Conservation (phyloP, 2,888 invertebrate species). For the Diadromus collaris region DNA sequence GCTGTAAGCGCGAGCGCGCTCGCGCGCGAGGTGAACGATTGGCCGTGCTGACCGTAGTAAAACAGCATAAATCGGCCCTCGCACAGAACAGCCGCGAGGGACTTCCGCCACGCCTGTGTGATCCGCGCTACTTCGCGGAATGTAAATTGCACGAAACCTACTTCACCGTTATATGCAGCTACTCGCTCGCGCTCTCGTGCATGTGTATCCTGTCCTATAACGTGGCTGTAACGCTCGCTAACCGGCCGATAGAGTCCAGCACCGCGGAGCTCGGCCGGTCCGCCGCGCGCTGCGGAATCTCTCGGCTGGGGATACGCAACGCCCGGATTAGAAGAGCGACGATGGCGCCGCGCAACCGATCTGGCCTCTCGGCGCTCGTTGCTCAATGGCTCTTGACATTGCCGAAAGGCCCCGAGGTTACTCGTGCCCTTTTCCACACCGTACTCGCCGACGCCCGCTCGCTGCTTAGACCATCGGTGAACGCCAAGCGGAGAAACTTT, state of each 20-base stretch:
- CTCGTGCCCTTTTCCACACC: constrained; percentile 28
- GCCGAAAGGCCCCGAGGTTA: constrained; percentile 17
- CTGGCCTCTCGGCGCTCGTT: constrained; percentile 22
- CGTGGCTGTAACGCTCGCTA: constrained; percentile 1
- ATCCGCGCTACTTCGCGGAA: constrained; percentile 63
- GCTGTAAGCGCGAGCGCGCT: constrained; percentile 7
- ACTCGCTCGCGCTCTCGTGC: constrained; percentile 38
- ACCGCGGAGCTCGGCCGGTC: neutral
- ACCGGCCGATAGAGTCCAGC: constrained; percentile 22
- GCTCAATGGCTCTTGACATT: constrained; percentile 41
- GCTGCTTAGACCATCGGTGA: neutral
- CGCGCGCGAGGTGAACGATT: constrained; percentile 7
- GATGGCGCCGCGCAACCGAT: constrained; percentile 7
- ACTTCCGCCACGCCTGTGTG: constrained; percentile 62
- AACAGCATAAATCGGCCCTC: constrained; percentile 50
- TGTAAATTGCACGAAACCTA: constrained; percentile 67
- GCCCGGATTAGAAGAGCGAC: constrained; percentile 35
- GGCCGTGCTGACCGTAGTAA: constrained; percentile 2
- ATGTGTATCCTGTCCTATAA: constrained; percentile 39
- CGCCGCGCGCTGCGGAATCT: neutral
- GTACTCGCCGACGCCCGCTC: neutral
- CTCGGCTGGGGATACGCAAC: constrained; percentile 8
- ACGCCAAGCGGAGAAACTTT: neutral
- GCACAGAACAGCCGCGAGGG: constrained; percentile 44
- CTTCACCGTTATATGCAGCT: constrained; percentile 66